Evolutionary conservation across 2,888 invertebrate genomes (phyloP), one percentile per base, ranked within the genome.

Genomic region (Mantis religiosa): DNA sequence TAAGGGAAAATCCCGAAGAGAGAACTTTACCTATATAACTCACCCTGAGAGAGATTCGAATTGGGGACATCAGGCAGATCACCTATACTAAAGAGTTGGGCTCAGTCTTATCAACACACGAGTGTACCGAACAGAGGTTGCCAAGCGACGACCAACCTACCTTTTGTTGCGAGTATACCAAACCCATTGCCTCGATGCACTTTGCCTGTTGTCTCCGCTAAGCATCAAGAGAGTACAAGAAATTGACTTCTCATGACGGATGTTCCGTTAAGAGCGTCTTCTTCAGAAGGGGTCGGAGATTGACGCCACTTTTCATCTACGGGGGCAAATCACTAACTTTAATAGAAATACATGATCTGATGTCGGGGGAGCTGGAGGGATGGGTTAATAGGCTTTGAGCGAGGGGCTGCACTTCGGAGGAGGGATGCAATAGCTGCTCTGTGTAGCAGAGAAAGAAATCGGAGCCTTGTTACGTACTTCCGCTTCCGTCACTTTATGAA

Each of bases 251-350:
- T 20, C 41, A 41, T 41, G 54, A 71, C 54, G 54, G 54, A 71
- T 71, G 54, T 6, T 71, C 25, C 25, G 54, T 6, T 71, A 71
- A 71, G 54, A 71, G 54, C 54, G 8, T 71, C 54, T 71, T 20
- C 54, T 12, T 41, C 87, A 87, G 84, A 87, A 89, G 82, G 86
- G 87, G 84, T 34, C 88, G 89, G 89, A 89, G 88, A 89, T 89
- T 89, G 89, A 88, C 88, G 84, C 88, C 89, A 88, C 89, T 88
- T 89, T 88, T 89, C 89, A 89, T 89, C 88, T 82, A 87, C 81
- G 71, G 85, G 82, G 84, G 88, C 88, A 89, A 89, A 89, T 88
- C 89, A 88, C 83, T 88, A 47, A 82, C 83, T 85, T 83, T 89
- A 89, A 89, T 88, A 89, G 89, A 89, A 88, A 89, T 89, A 89